Base-by-base conservation (phyloP, 1,140 invertebrate species). In the Melanaphis sacchari region DNA sequence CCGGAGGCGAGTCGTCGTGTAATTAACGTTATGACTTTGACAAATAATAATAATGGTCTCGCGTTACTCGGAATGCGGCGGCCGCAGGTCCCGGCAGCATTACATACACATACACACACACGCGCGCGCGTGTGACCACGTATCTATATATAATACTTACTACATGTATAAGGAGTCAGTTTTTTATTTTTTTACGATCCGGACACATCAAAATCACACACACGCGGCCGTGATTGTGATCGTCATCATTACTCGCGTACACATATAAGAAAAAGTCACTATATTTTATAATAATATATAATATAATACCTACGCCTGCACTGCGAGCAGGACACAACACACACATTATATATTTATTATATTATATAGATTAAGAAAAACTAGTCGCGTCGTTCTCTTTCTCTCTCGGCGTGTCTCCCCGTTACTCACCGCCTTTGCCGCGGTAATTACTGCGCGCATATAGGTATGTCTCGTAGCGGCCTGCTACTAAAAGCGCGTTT, bases 1-100 rank as follows among this genome's bases (percentile, higher is more conserved):
- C 91, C 91, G n/a, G 81, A 93, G 91, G 91, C 91, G 91, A 93
- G 81, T 84, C 91, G 90, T 82, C 90, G 91, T 93, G 91, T 93
- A 93, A 93, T 93, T 93, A 93, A 93, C 91, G 91, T 93, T 93
- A 93, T 93, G 91, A 93, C 91, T 93, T 93, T 93, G 91, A 93
- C 91, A 93, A 93, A 93, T 93, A 93, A 93, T 92, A 92, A 92
- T 93, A 93, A 93, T 93, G 91, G 91, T 93, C 91, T 93, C 91
- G 91, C 91, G 91, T 93, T 93, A 93, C 91, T 93, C 91, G 91
- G 91, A 93, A 93, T 93, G 91, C 91, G 91, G 49, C 91, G 76
- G 91, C 91, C 81, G 46, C 91, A 36, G 81, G 91, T 93, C 91
- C 91, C 91, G 91, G 91, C 91, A 81, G 41, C 76, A 81, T 91